A percentile compares a stretch with the other conserved stretches of the same genome.
These are phyloP conservation scores for Gorilla gorilla DNA, from an alignment of 2,113 vertebrate genomes.

Conservation along the genomic window DNA sequence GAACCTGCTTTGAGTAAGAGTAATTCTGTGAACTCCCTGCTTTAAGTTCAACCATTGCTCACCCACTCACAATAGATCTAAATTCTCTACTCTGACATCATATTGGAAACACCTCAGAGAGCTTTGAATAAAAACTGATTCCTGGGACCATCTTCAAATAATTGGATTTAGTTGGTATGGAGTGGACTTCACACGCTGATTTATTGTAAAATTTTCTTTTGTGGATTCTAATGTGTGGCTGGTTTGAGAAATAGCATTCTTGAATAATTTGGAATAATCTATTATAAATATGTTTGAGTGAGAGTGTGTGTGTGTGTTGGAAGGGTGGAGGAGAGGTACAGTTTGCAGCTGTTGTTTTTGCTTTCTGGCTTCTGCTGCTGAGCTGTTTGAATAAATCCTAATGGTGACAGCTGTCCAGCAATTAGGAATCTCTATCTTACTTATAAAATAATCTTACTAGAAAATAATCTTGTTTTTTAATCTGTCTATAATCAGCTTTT, in stretches of 20 bases:
- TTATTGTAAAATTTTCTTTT: not conserved
- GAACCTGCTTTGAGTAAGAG: not conserved
- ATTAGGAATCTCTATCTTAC: conserved; percentile 62
- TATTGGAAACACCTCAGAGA: not conserved
- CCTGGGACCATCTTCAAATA: not conserved
- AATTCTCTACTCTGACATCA: not conserved
- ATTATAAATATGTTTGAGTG: not conserved
- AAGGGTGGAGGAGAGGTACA: not conserved
- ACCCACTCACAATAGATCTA: not conserved
- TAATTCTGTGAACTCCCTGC: not conserved
- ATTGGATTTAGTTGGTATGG: not conserved
- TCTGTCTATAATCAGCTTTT: conserved; percentile 76
- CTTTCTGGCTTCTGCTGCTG: not conserved
- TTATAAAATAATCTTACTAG: conserved; percentile 67
- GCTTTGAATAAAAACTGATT: not conserved
- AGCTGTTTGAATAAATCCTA: conserved; percentile 64
- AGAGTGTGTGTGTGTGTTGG: not conserved
- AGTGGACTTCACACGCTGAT: not conserved
- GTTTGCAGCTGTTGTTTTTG: conserved; percentile 11
- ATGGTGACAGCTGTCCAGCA: conserved; percentile 58
- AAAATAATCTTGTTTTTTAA: conserved; percentile 70
- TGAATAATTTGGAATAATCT: conserved; percentile 18
- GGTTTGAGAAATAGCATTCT: not conserved
- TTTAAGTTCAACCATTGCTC: not conserved
- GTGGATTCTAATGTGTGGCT: not conserved